Evolutionary conservation across 2,797 vertebrate genomes (phyloP).

Genomic region (Poecilia gillii): DNA sequence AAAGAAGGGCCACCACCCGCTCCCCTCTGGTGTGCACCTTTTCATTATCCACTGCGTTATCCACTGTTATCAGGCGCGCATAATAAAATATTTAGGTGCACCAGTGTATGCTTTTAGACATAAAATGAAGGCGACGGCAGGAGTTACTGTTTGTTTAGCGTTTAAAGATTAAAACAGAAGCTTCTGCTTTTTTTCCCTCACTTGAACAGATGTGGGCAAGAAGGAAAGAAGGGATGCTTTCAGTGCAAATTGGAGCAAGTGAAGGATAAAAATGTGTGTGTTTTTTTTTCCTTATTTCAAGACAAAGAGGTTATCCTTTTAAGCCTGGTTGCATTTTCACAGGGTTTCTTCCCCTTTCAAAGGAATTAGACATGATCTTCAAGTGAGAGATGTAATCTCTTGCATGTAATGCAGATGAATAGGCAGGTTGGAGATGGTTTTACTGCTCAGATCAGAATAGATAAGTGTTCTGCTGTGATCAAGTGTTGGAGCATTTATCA

Average conservation of each 20-base stretch:
- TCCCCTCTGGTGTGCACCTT: slow-evolving; percentile 60
- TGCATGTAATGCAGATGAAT: slow-evolving; percentile 39
- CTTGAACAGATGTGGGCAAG: slow-evolving; percentile 64
- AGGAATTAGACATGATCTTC: slow-evolving; percentile 16
- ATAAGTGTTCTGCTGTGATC: slow-evolving; percentile 40
- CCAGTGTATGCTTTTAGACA: slow-evolving; percentile 83
- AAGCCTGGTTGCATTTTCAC: slow-evolving; percentile 12
- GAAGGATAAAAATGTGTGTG: slow-evolving; percentile 18
- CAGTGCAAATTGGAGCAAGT: slow-evolving; percentile 51
- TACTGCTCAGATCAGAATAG: slow-evolving; percentile 28
- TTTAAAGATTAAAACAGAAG: slow-evolving; percentile 83
- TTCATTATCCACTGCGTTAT: slow-evolving; percentile 79
- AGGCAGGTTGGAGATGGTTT: slow-evolving; percentile 22
- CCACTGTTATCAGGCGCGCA: slow-evolving; percentile 75
- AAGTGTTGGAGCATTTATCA: slow-evolving; percentile 43
- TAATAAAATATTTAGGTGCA: slow-evolving; percentile 82
- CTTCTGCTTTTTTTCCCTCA: slow-evolving; percentile 46
- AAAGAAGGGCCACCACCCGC: slow-evolving; percentile 49
- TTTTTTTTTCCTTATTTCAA: slow-evolving; percentile 17
- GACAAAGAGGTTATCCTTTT: slow-evolving; percentile 11
- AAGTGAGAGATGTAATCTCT: slow-evolving; percentile 1
- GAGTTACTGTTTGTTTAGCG: slow-evolving; percentile 81
- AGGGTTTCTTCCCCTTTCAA: background rate
- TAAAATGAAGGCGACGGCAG: slow-evolving; percentile 78
- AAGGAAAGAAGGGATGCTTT: slow-evolving; percentile 43